Conservation (phyloP, 1,140 invertebrate species). For the Sarcophaga peregrina region DNA sequence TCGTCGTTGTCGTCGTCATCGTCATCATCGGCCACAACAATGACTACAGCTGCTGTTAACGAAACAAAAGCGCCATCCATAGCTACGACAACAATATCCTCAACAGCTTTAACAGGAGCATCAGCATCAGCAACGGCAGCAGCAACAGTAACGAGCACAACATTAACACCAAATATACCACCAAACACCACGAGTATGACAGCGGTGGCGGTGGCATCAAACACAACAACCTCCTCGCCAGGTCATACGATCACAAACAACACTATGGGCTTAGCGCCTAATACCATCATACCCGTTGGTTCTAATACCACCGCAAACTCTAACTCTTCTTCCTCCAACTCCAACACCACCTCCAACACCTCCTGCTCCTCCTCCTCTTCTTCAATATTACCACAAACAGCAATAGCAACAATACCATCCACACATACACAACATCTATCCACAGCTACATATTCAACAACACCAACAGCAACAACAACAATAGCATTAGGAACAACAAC, state of each 20-base stretch:
- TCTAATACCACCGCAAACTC: too few species aligned
- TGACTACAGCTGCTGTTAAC: background rate
- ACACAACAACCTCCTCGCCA: background rate
- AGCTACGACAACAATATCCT: background rate
- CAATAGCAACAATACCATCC: background rate
- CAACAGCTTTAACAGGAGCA: background rate
- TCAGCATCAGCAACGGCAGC: background rate
- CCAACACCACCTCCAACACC: background rate
- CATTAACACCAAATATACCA: background rate
- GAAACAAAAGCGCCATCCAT: background rate
- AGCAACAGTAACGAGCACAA: background rate
- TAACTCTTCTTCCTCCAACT: background rate
- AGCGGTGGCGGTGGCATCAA: background rate
- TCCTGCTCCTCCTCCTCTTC: too few species aligned
- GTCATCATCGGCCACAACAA: background rate
- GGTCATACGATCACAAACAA: background rate
- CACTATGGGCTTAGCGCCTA: background rate
- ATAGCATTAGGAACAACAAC: background rate
- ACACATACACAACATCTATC: background rate
- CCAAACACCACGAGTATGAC: background rate
- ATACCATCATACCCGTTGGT: too few species aligned
- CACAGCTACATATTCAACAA: background rate
- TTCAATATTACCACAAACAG: background rate
- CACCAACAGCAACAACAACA: background rate
- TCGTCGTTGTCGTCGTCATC: background rate